Evolutionary conservation across 2,888 invertebrate genomes (phyloP), one percentile per base, ranked within the genome.

Genomic region (Ormyrus nitidulus): DNA sequence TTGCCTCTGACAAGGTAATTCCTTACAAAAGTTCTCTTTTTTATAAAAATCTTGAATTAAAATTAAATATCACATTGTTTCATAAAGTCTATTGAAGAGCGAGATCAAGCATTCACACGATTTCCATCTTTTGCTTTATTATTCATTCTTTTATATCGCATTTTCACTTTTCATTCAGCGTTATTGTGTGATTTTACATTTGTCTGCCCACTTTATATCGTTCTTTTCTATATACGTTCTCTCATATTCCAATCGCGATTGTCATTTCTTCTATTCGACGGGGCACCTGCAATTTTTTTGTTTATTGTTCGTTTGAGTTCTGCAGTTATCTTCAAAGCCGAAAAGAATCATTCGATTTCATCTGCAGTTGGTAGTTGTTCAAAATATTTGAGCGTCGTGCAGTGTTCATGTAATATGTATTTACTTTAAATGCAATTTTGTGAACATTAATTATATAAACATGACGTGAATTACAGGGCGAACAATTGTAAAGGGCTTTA

Each of bases 181-280:
- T 73, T 71, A 66, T 72, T 71, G 71, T 71, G 44, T 54, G 46
- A 72, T 68, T 80, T 76, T 70, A 68, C 75, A 73, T 73, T 78
- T 62, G 61, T 62, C 34, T 65, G 58, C 65, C 51, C 61, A 13
- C 65, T 77, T 59, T 19, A 53, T 68, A 49, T 19, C 59, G 68
- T 13, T 19, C 66, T 11, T 66, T 53, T 19, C 49, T 49, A 56
- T 61, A 8, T 10, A 54, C 53, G 46, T 13, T 13, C 64, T 11
- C 53, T 34, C 11, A 49, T 48, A 80, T 80, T 80, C 76, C 66
- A 48, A 76, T 80, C 76, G 76, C 80, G 80, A 76, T 80, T 62
- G 64, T 70, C 69, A 79, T 75, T 69, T 77, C 62, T 69, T 68
- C n/a, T 34, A 56, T 64, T 64, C 56, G 49, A 53, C 59, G 10